These are phyloP conservation scores for Polia nebulosa DNA, from an alignment of 2,888 invertebrate species.

Conservation along the genomic window DNA sequence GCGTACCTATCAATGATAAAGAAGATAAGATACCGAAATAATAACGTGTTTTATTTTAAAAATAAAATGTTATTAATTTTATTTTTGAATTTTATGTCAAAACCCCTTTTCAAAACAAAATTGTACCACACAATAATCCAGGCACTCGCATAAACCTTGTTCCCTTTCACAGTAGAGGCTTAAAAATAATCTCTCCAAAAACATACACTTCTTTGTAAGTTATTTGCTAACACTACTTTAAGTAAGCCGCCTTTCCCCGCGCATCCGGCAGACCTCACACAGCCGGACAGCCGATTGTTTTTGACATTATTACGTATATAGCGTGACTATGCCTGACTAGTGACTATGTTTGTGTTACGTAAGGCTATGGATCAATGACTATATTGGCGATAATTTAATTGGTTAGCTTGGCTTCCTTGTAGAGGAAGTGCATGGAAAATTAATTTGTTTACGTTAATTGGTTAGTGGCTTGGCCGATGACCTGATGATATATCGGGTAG, in stretches of 20 bases:
- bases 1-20: too few relatives aligned
- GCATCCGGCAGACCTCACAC: conserved; percentile 74
- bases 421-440: neutral
- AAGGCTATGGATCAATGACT: conserved; percentile 23
- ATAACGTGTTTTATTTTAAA: too few relatives aligned
- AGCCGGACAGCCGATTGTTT: conserved; percentile 65
- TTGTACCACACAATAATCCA: too few relatives aligned
- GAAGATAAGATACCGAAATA: too few relatives aligned
- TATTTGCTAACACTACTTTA: conserved; percentile 54
- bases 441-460: conserved; percentile 3
- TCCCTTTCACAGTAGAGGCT: too few relatives aligned
- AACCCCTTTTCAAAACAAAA: too few relatives aligned
- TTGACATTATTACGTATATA: conserved; percentile 53
- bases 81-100: too few relatives aligned
- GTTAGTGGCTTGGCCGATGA: neutral
- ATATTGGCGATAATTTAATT: conserved; percentile 12
- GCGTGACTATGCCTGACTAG: conserved; percentile 5
- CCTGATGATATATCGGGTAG: neutral
- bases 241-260: conserved; percentile 79
- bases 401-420: conserved; percentile 5
- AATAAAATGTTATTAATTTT: too few relatives aligned
- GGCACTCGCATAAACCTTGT: too few relatives aligned
- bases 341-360: conserved; percentile 16
- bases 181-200: neutral
- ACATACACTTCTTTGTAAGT: neutral